phyloP scores from a whole-genome alignment of 2,113 vertebrate genomes.

The Lethenteron reissneri region DNA sequence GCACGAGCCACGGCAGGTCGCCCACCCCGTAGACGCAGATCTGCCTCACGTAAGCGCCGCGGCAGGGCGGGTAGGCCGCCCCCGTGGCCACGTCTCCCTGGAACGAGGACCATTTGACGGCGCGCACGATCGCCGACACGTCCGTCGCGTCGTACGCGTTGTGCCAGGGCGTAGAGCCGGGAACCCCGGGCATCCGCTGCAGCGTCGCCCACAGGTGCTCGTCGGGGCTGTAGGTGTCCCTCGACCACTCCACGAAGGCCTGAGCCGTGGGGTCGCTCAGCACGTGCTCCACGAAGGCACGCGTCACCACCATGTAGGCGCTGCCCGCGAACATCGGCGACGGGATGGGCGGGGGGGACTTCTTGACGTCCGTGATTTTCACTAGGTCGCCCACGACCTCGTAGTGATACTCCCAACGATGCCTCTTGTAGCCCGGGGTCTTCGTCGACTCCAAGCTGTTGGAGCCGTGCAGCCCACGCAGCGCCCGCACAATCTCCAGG shows the following conservation, averaged over 20 bases:
- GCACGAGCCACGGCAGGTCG: conserved; percentile 7
- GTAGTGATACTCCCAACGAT: conserved; percentile 4
- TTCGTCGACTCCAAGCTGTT: conserved; percentile 24
- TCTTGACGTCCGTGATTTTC: not conserved
- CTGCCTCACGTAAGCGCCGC: not conserved
- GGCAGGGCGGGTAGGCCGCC: not conserved
- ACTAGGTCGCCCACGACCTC: not conserved
- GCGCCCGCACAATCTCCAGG: conserved; percentile 6
- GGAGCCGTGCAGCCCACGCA: not conserved
- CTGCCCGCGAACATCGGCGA: conserved; percentile 2
- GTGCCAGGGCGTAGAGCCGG: not conserved
- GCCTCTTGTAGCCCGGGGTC: not conserved
- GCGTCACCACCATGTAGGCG: conserved; percentile 5
- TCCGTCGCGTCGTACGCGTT: not conserved
- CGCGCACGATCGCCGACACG: not conserved
- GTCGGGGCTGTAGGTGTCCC: conserved; percentile 8
- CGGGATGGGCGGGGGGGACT: not conserved
- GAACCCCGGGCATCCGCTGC: conserved; percentile 2
- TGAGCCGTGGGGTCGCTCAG: not conserved
- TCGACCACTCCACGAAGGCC: conserved; percentile 6
- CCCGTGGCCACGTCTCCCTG: not conserved
- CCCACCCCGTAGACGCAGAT: conserved; percentile 8
- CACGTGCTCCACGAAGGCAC: conserved; percentile 6
- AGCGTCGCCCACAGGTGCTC: conserved; percentile 8
- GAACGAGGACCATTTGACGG: conserved; percentile 7